A percentile compares a stretch with the other conserved stretches of the same genome.
Evolutionary conservation across 1,140 invertebrate species (phyloP).

Genomic region (Bombus confusus): DNA sequence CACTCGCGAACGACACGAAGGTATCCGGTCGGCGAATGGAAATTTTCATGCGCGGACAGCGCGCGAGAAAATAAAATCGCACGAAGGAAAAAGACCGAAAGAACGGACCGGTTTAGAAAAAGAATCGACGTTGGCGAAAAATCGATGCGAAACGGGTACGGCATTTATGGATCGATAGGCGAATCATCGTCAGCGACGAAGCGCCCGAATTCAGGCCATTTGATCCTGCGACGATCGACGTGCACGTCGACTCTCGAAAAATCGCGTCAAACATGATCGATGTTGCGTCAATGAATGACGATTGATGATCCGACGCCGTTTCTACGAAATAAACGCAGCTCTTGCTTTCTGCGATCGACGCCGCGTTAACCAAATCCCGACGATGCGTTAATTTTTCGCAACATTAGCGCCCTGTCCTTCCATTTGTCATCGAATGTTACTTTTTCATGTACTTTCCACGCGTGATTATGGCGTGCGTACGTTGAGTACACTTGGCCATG

Average conservation of each 20-base stretch:
- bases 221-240: conserved; percentile 33
- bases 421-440: background rate
- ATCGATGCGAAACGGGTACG: conserved; percentile 29
- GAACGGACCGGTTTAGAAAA: too few species aligned
- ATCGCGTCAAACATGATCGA: conserved; percentile 48
- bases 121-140: conserved; percentile 9
- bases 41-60: background rate
- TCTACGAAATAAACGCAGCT: conserved; percentile 36
- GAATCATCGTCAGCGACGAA: conserved; percentile 50
- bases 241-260: conserved; percentile 34
- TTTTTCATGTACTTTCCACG: background rate
- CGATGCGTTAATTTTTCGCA: background rate
- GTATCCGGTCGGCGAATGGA: background rate
- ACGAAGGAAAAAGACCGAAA: too few species aligned
- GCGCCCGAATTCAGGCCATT: conserved; percentile 34
- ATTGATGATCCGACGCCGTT: conserved; percentile 49
- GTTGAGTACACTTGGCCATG: background rate
- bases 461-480: background rate
- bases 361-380: too few species aligned
- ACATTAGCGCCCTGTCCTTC: background rate
- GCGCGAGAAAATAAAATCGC: background rate
- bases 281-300: conserved; percentile 51
- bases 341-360: background rate
- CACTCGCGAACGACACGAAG: background rate
- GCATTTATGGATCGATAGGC: conserved; percentile 56